Evolutionary conservation across 2,888 invertebrate genomes (phyloP).

Genomic region (Perizoma flavofasciatum): DNA sequence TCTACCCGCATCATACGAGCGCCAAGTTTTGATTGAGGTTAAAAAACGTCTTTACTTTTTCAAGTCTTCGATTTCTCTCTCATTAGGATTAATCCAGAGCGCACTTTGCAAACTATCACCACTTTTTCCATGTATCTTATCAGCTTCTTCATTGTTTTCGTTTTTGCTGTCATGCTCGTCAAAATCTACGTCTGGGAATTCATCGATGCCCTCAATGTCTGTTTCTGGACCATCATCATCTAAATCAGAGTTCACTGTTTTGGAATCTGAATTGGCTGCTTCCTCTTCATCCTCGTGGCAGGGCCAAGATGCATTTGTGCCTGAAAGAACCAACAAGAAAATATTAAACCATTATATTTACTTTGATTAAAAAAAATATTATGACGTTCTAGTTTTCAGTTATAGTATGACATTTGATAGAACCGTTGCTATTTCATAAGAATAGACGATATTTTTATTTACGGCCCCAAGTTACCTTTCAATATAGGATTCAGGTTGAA

Average conservation of each 20-base stretch:
- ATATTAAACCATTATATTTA: too few relatives aligned
- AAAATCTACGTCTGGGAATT: conserved; percentile 68
- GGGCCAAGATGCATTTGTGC: conserved; percentile 74
- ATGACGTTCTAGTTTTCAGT: too few relatives aligned
- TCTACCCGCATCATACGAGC: neutral
- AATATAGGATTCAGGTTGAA: conserved; percentile 74
- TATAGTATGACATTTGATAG: too few relatives aligned
- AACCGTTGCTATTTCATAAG: too few relatives aligned
- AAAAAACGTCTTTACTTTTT: conserved; percentile 63
- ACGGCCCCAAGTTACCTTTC: conserved; percentile 59
- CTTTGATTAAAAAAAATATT: too few relatives aligned
- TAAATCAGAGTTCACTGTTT: conserved; percentile 70
- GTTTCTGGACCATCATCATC: conserved; percentile 69
- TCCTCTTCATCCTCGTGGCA: conserved; percentile 78
- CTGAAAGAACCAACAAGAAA: conserved; percentile 41
- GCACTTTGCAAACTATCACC: conserved; percentile 70
- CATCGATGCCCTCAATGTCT: conserved; percentile 65
- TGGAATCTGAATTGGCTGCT: conserved; percentile 72
- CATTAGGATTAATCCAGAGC: conserved; percentile 74
- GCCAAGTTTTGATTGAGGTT: neutral
- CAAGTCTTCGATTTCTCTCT: conserved; percentile 82
- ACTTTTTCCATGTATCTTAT: conserved; percentile 45
- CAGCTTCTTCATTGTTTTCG: conserved; percentile 53
- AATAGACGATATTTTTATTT: too few relatives aligned
- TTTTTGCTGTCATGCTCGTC: conserved; percentile 65